A percentile compares a stretch with the other conserved stretches of the same genome.
phyloP scores from a whole-genome alignment of 2,113 vertebrate genomes.

The Promerops cafer region DNA sequence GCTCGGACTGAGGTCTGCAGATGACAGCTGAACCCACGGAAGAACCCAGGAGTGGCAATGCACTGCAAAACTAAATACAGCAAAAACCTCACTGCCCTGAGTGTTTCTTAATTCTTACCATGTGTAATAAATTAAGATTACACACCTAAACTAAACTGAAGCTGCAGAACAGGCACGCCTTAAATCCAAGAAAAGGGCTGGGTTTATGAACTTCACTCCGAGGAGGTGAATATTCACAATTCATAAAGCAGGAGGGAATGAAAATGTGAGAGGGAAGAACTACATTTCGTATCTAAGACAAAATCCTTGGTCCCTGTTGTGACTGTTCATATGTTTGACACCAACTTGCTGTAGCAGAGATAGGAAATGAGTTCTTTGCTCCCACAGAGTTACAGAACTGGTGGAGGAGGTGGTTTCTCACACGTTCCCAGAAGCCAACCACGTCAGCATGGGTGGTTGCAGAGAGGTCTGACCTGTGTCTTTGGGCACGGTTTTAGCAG shows the following conservation, averaged over 20 bases:
- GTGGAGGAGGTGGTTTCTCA: neutral
- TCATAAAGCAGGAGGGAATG: neutral
- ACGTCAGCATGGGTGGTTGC: neutral
- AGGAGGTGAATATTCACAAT: neutral
- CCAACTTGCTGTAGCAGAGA: neutral
- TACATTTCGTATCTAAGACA: neutral
- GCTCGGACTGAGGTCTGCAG: neutral
- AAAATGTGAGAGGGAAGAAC: neutral
- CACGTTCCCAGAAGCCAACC: neutral
- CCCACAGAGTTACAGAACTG: neutral
- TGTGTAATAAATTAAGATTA: neutral
- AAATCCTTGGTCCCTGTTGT: neutral
- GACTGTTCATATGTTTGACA: neutral
- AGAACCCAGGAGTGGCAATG: neutral
- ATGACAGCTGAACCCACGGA: neutral
- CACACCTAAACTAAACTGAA: neutral
- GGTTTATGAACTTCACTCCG: neutral
- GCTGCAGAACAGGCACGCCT: neutral
- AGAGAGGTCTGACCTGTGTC: neutral
- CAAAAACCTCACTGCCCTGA: neutral
- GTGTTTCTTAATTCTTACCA: neutral
- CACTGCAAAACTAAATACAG: neutral
- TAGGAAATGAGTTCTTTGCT: neutral
- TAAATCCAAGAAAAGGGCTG: neutral
- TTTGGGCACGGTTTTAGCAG: neutral